A percentile compares a stretch with the other conserved stretches of the same genome.
Conservation (phyloP, 2,888 invertebrate genomes). For the Microctonus aethiopoides region DNA sequence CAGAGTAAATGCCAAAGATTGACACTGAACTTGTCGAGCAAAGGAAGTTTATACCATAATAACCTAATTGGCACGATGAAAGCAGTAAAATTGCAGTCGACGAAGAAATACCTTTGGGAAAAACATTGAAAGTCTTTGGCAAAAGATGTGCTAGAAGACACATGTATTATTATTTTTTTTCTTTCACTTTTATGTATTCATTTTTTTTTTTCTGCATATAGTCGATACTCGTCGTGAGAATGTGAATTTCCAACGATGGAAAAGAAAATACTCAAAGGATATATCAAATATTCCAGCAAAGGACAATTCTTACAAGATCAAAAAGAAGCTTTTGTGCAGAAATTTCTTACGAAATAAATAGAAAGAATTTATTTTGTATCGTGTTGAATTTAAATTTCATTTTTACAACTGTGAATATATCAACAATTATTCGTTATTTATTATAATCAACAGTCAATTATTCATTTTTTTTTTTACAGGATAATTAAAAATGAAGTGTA, state of each 20-base stretch:
- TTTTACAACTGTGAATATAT: neutral
- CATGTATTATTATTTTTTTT: neutral
- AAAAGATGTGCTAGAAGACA: neutral
- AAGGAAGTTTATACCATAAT: neutral
- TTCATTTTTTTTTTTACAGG: too few relatives aligned
- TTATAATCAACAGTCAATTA: too few relatives aligned
- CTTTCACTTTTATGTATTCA: neutral
- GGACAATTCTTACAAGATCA: neutral
- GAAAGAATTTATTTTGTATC: slow-evolving; percentile 1
- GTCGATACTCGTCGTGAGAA: neutral
- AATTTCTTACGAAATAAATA: neutral
- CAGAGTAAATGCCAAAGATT: slow-evolving; percentile 4
- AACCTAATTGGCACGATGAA: neutral
- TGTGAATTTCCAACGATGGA: neutral
- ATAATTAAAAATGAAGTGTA: too few relatives aligned
- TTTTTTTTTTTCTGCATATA: neutral
- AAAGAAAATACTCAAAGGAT: neutral
- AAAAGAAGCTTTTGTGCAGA: neutral
- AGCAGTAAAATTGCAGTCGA: neutral
- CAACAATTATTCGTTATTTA: too few relatives aligned
- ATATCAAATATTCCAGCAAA: neutral
- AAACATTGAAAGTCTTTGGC: neutral
- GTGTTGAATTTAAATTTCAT: neutral
- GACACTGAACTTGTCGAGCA: neutral
- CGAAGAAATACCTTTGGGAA: neutral